Evolutionary conservation across 2,888 invertebrate genomes (phyloP).

Genomic region (Candidula unifasciata): DNA sequence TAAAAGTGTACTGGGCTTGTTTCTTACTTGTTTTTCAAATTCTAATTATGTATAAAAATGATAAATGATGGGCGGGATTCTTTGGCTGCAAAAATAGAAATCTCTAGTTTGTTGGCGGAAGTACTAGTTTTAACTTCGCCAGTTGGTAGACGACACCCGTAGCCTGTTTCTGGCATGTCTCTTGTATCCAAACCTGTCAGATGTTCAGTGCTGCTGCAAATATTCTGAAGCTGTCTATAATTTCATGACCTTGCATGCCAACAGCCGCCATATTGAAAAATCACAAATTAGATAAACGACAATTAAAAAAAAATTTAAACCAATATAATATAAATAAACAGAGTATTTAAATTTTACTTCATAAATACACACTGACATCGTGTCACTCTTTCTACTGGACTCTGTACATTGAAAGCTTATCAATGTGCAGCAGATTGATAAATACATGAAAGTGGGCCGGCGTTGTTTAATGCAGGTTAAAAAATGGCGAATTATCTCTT

Average conservation of each 20-base stretch:
- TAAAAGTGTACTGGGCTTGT: too few species aligned
- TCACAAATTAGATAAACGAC: background rate
- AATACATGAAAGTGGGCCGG: conserved; percentile 12
- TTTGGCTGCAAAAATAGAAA: too few species aligned
- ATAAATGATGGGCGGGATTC: too few species aligned
- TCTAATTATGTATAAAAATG: too few species aligned
- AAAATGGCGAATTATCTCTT: conserved; percentile 45
- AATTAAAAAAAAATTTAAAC: too few species aligned
- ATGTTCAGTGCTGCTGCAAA: background rate
- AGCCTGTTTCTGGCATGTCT: background rate
- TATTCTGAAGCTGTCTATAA: background rate
- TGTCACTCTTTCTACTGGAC: background rate
- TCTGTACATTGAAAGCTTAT: background rate
- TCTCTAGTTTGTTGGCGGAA: too few species aligned
- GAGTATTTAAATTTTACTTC: background rate
- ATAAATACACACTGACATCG: background rate
- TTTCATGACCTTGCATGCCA: conserved; percentile 48
- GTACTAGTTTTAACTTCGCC: background rate
- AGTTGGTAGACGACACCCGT: background rate
- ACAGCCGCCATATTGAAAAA: conserved; percentile 49
- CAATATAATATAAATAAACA: background rate
- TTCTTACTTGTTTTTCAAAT: too few species aligned
- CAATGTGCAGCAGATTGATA: background rate
- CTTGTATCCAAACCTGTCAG: background rate
- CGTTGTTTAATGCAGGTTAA: conserved; percentile 39